These are phyloP conservation scores for Kryphioiulus occultus DNA, from an alignment of 2,888 invertebrate species.

Conservation along the genomic window DNA sequence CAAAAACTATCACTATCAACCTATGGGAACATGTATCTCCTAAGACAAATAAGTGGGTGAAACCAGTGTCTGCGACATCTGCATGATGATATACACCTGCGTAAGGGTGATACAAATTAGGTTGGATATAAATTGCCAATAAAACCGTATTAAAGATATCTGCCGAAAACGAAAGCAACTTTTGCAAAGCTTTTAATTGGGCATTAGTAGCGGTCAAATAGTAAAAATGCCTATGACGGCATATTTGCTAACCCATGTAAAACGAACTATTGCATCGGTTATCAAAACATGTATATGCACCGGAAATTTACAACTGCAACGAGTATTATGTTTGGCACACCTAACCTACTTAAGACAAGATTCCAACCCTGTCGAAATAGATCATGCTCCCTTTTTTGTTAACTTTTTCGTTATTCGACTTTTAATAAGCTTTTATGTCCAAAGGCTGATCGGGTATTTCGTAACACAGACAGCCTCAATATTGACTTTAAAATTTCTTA, in stretches of 20 bases:
- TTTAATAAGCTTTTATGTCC: background rate
- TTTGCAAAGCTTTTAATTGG: background rate
- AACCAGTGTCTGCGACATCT: background rate
- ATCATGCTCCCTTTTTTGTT: background rate
- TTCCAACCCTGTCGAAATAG: conserved; percentile 35
- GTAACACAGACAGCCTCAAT: background rate
- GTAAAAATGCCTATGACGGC: background rate
- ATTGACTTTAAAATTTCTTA: background rate
- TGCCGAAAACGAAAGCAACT: conserved; percentile 3
- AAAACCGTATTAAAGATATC: conserved; percentile 4
- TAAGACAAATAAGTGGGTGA: too few species aligned
- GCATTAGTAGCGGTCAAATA: background rate
- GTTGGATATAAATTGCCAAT: background rate
- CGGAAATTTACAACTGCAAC: background rate
- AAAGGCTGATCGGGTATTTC: background rate
- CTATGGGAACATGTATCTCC: too few species aligned
- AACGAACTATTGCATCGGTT: background rate
- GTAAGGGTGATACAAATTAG: background rate
- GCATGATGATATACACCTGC: background rate
- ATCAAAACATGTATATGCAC: background rate
- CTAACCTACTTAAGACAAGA: conserved; percentile 46
- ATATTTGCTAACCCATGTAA: background rate
- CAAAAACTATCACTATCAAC: too few species aligned
- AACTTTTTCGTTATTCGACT: background rate
- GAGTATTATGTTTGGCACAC: conserved; percentile 22